A percentile compares a stretch with the other conserved stretches of the same genome.
phyloP scores from a whole-genome alignment of 2,888 invertebrate genomes.

The Agrotis puta region DNA sequence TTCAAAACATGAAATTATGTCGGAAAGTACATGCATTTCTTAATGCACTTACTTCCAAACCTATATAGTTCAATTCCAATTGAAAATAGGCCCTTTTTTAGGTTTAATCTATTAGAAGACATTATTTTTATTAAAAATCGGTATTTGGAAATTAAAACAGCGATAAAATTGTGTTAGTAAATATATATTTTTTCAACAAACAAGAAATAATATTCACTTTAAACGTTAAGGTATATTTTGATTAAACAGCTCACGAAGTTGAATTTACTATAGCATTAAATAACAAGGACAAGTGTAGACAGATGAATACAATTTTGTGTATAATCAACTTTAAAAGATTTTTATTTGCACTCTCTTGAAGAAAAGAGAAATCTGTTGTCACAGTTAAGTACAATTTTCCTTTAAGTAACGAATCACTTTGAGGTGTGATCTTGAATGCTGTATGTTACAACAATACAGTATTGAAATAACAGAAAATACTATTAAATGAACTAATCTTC shows the following conservation, averaged over 20 bases:
- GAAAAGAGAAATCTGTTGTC: slow-evolving; percentile 11
- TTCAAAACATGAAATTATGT: slow-evolving; percentile 35
- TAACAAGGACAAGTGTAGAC: too few species aligned
- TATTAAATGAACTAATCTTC: not conserved
- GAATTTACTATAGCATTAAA: not conserved
- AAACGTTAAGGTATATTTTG: not conserved
- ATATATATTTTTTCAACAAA: slow-evolving; percentile 40
- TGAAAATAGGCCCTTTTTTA: not conserved
- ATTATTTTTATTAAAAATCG: not conserved
- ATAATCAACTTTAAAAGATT: slow-evolving; percentile 13
- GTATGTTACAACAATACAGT: not conserved
- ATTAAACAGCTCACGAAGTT: not conserved
- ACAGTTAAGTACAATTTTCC: not conserved
- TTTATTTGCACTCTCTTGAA: not conserved
- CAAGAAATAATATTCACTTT: slow-evolving; percentile 8
- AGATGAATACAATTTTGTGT: too few species aligned
- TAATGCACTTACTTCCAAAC: slow-evolving; percentile 22
- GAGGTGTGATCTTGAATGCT: not conserved
- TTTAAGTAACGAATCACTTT: not conserved
- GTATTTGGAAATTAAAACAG: slow-evolving; percentile 20
- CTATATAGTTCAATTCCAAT: slow-evolving; percentile 11
- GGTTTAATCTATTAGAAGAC: not conserved
- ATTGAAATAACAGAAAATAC: not conserved
- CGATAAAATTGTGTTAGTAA: slow-evolving; percentile 11
- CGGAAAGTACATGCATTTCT: slow-evolving; percentile 31